Percentiles rank a stretch among this genome's conserved stretches.
These are phyloP conservation scores for Enteromius trimaculatus DNA, from an alignment of 2,797 vertebrate genomes.

Conservation along the genomic window DNA sequence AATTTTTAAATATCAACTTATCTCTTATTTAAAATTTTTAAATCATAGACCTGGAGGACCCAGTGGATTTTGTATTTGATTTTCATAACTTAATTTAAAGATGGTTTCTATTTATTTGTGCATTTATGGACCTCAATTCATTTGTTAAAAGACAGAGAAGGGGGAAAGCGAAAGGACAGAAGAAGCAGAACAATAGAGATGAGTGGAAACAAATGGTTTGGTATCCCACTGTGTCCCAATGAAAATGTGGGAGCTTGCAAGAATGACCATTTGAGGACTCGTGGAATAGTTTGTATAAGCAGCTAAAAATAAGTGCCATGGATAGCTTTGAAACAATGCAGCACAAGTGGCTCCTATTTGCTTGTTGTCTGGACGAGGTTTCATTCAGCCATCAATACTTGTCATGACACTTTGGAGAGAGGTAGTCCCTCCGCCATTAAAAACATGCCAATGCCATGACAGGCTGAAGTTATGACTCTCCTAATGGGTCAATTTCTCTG, in stretches of 20 bases:
- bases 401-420: constrained; percentile 55
- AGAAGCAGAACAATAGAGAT: not conserved
- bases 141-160: not conserved
- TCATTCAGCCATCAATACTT: constrained; percentile 67
- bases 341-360: constrained; percentile 69
- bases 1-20: not conserved
- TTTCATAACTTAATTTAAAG: not conserved
- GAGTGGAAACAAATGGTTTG: constrained; percentile 57
- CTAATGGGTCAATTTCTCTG: constrained; percentile 62
- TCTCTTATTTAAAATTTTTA: not conserved
- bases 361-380: constrained; percentile 64
- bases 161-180: not conserved
- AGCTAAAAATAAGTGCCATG: constrained; percentile 74
- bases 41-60: not conserved
- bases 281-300: constrained; percentile 69
- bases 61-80: not conserved
- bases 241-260: constrained; percentile 39
- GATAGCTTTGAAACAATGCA: constrained; percentile 71
- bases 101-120: not conserved
- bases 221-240: constrained; percentile 47
- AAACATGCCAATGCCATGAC: constrained; percentile 61
- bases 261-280: constrained; percentile 67
- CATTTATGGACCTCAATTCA: not conserved
- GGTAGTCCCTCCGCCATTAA: constrained; percentile 49
- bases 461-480: constrained; percentile 52